Conservation (phyloP, 53 echinoderm and acorn worm genomes). For the Zoroaster sp. region DNA sequence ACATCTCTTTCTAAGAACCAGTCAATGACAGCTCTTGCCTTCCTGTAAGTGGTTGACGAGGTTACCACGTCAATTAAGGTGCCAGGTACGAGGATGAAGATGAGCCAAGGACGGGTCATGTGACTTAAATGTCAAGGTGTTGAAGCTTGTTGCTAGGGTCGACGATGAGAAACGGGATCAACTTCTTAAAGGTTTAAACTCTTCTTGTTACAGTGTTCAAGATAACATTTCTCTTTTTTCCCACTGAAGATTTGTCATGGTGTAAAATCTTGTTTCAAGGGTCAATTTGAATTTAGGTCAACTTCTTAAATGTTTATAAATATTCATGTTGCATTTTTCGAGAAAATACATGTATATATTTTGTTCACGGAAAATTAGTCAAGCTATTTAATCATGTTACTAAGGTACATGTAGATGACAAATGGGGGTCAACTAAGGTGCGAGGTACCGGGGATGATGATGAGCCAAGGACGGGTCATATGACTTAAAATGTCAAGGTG, state of each 20-base stretch:
- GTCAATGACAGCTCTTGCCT: neutral
- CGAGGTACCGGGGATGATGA: neutral
- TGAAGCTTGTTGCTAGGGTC: neutral
- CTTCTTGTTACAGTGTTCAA: neutral
- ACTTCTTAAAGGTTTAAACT: neutral
- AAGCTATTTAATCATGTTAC: too few species aligned
- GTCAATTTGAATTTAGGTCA: too few species aligned
- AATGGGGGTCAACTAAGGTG: neutral
- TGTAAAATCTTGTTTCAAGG: too few species aligned
- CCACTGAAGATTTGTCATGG: too few species aligned
- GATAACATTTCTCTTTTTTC: too few species aligned
- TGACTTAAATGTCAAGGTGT: neutral
- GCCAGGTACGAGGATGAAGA: neutral
- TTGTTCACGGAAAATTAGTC: too few species aligned
- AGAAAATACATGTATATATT: too few species aligned
- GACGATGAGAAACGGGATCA: neutral
- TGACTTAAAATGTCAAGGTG: neutral
- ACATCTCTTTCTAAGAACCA: neutral
- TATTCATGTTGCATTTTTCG: too few species aligned
- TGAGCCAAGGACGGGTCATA: neutral
- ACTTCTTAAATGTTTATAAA: too few species aligned
- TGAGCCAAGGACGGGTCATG: neutral
- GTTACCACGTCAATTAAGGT: neutral
- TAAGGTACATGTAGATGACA: too few species aligned
- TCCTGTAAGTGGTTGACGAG: neutral